Evolutionary conservation across 2,888 invertebrate species (phyloP).

Genomic region (Marasmarcha lunaedactyla): DNA sequence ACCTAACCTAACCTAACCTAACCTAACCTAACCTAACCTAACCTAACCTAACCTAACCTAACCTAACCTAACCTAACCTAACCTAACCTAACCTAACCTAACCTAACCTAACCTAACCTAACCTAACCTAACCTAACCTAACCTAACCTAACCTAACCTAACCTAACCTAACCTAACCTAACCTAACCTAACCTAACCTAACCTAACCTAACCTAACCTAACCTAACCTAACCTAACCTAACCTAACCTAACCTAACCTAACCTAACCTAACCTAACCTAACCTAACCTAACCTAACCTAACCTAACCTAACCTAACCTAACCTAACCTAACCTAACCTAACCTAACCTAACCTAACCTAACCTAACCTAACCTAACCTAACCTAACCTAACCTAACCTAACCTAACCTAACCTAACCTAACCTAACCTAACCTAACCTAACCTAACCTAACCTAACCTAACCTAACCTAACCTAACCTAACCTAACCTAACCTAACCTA

Average conservation of each 20-base stretch:
- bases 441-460: slow-evolving; percentile 2
- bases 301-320: slow-evolving; percentile 9
- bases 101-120: slow-evolving; percentile 12
- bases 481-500: slow-evolving; percentile 2
- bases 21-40: slow-evolving; percentile 10
- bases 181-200: slow-evolving; percentile 12
- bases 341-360: slow-evolving; percentile 9
- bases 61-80: slow-evolving; percentile 14
- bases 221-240: slow-evolving; percentile 12
- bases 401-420: slow-evolving; percentile 3
- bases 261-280: slow-evolving; percentile 11
- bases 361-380: slow-evolving; percentile 10
- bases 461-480: slow-evolving; percentile 2
- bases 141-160: slow-evolving; percentile 15
- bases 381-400: slow-evolving; percentile 8
- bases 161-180: slow-evolving; percentile 15
- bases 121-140: slow-evolving; percentile 13
- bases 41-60: slow-evolving; percentile 8
- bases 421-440: slow-evolving; percentile 2
- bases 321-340: slow-evolving; percentile 10
- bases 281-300: slow-evolving; percentile 11
- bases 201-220: slow-evolving; percentile 12
- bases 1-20: slow-evolving; percentile 16
- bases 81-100: slow-evolving; percentile 13
- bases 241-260: slow-evolving; percentile 12